Percentiles rank a stretch among this genome's conserved stretches.
phyloP scores from a whole-genome alignment of 2,113 vertebrate genomes.

The Salvelinus fontinalis region DNA sequence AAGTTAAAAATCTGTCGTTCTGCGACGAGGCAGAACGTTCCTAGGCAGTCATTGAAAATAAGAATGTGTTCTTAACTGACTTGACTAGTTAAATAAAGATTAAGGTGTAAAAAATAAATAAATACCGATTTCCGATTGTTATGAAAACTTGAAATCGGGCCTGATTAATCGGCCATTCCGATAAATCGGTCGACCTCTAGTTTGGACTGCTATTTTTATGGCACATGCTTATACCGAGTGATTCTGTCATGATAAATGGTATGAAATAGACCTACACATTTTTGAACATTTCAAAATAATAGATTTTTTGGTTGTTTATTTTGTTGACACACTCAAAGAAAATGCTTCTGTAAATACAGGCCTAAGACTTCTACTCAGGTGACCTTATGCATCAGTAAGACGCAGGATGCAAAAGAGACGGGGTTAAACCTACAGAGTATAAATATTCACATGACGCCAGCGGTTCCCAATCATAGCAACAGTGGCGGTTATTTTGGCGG shows the following conservation, averaged over 20 bases:
- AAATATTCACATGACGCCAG: background rate
- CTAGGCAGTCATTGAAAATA: too few relatives aligned
- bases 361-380: background rate
- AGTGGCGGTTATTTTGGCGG: conserved; percentile 74
- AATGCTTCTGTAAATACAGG: background rate
- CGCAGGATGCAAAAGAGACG: background rate
- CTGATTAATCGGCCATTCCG: too few relatives aligned
- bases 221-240: background rate
- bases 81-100: too few relatives aligned
- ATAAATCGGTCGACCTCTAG: too few relatives aligned
- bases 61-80: too few relatives aligned
- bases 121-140: too few relatives aligned
- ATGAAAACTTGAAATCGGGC: too few relatives aligned
- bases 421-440: background rate
- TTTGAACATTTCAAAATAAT: background rate
- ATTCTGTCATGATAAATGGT: background rate
- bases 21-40: too few relatives aligned
- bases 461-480: conserved; percentile 55
- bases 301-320: background rate
- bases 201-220: background rate
- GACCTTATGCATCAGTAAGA: background rate
- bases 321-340: conserved; percentile 1
- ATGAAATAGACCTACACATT: background rate
- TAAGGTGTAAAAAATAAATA: too few relatives aligned
- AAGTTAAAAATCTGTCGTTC: too few relatives aligned